Evolutionary conservation across 64 coral and sea anemone genomes (phyloP).

Genomic region (Stichodactyla mertensii): DNA sequence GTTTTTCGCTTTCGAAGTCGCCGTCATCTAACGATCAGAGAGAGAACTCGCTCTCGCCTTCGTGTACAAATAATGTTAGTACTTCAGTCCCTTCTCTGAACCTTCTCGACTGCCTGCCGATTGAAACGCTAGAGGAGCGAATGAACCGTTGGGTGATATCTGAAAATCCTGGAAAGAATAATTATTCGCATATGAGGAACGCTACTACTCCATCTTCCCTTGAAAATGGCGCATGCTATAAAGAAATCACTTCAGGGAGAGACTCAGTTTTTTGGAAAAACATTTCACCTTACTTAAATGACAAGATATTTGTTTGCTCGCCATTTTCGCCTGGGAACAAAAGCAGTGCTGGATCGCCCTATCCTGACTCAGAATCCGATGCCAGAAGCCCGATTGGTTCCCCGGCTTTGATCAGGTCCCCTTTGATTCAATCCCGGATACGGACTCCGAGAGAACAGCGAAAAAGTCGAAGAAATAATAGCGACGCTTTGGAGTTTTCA

Average conservation of each 20-base stretch:
- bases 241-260: not conserved
- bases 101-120: not conserved
- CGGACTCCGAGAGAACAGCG: not conserved
- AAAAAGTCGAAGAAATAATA: not conserved
- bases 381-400: not conserved
- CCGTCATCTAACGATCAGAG: not conserved
- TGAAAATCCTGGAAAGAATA: not conserved
- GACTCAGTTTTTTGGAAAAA: not conserved
- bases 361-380: not conserved
- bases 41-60: not conserved
- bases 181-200: not conserved
- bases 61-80: not conserved
- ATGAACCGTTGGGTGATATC: not conserved
- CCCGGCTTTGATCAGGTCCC: not conserved
- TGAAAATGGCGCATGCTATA: not conserved
- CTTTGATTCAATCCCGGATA: not conserved
- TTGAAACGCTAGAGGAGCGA: constrained; percentile 1
- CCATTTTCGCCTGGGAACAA: not conserved
- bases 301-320: not conserved
- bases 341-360: not conserved
- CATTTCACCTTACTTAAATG: not conserved
- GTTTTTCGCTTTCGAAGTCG: not conserved
- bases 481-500: too few species aligned
- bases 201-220: not conserved
- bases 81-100: not conserved